Conservation (phyloP, 2,888 invertebrate genomes). For the Antheraea assamensis region DNA sequence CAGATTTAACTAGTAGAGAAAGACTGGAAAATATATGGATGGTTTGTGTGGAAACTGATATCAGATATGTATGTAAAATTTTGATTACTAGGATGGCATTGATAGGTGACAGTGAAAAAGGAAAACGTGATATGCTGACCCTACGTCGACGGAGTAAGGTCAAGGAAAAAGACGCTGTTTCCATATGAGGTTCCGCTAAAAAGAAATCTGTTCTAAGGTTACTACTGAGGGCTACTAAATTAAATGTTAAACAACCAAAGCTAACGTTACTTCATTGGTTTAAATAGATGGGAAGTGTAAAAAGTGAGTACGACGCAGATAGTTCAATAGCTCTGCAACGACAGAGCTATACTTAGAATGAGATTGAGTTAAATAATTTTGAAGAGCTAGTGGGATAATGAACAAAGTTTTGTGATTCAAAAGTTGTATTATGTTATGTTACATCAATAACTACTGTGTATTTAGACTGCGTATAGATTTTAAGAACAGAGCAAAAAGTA, state of each 20-base stretch:
- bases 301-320: too few relatives aligned
- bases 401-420: too few relatives aligned
- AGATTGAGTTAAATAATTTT: too few relatives aligned
- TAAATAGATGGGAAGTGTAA: not conserved
- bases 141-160: not conserved
- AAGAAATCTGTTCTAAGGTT: too few relatives aligned
- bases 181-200: not conserved
- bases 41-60: not conserved
- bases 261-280: not conserved
- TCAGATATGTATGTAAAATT: not conserved
- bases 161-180: not conserved
- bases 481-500: not conserved
- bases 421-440: too few relatives aligned
- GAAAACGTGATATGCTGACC: not conserved
- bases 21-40: not conserved
- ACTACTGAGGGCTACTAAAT: not conserved
- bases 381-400: too few relatives aligned
- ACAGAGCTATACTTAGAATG: too few relatives aligned
- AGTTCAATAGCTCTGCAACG: too few relatives aligned
- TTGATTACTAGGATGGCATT: not conserved
- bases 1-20: not conserved
- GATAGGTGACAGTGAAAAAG: not conserved
- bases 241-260: not conserved
- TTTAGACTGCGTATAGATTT: not conserved
- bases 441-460: too few relatives aligned